Evolutionary conservation across 2,797 vertebrate species (phyloP).

Genomic region (Helicolenus hilgendorfi): DNA sequence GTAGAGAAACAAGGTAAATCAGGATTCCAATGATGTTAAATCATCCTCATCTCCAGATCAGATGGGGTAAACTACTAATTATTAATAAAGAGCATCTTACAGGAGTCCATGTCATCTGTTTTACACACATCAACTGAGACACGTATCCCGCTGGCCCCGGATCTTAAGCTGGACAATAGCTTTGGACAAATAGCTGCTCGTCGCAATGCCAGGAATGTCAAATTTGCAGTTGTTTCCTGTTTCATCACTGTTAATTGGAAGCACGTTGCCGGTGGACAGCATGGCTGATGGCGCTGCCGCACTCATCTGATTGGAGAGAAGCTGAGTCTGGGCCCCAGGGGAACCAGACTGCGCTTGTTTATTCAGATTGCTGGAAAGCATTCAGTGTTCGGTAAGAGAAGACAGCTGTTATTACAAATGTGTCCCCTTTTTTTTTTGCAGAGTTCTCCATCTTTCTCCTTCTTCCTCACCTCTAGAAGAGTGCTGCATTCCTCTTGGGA

Average conservation of each 20-base stretch:
- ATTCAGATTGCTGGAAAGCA: slow-evolving; percentile 88
- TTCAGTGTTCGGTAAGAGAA: slow-evolving; percentile 88
- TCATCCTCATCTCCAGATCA: not conserved
- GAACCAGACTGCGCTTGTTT: slow-evolving; percentile 87
- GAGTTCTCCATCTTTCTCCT: slow-evolving; percentile 74
- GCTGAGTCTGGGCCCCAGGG: slow-evolving; percentile 77
- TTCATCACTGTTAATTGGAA: slow-evolving; percentile 91
- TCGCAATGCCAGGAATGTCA: slow-evolving; percentile 82
- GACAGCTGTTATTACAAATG: slow-evolving; percentile 90
- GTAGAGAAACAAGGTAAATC: slow-evolving; percentile 19
- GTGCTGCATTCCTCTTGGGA: slow-evolving; percentile 57
- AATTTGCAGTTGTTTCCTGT: slow-evolving; percentile 89
- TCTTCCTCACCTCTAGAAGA: slow-evolving; percentile 77
- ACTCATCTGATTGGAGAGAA: slow-evolving; percentile 79
- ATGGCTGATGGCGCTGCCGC: slow-evolving; percentile 74
- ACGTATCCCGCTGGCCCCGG: slow-evolving; percentile 8
- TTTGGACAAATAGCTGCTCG: slow-evolving; percentile 57
- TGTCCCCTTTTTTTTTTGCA: slow-evolving; percentile 70
- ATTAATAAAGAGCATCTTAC: not conserved
- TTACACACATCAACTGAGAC: slow-evolving; percentile 18
- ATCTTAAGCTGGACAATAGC: slow-evolving; percentile 33
- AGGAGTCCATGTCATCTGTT: not conserved
- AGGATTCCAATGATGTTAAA: not conserved
- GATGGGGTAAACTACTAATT: not conserved
- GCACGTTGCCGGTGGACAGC: slow-evolving; percentile 82